Conservation (phyloP, 2,888 invertebrate species). For the Drosophila stalkeri region DNA sequence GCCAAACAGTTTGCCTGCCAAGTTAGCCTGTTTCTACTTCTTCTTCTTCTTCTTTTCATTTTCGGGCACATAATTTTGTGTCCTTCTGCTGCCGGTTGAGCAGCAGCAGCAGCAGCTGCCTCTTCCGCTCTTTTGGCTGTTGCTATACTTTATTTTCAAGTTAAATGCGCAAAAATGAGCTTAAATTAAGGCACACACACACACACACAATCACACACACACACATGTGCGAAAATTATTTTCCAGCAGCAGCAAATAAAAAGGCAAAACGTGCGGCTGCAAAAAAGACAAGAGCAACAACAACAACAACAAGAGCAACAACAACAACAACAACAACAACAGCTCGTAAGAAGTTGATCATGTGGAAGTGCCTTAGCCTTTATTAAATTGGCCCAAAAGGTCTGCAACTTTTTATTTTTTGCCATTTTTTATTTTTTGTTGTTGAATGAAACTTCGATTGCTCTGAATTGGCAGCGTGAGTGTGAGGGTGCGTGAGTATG, state of each 20-base stretch:
- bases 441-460: constrained; percentile 60
- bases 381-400: constrained; percentile 72
- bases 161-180: constrained; percentile 81
- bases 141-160: constrained; percentile 71
- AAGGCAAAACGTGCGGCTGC: constrained; percentile 72
- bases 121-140: constrained; percentile 47
- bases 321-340: constrained; percentile 4
- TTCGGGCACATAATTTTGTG: constrained; percentile 74
- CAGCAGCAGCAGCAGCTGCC: constrained; percentile 72
- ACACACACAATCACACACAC: constrained; percentile 46
- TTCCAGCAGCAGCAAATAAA: constrained; percentile 76
- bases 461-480: constrained; percentile 5
- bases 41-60: constrained; percentile 16
- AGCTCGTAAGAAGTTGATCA: constrained; percentile 34
- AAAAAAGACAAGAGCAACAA: constrained; percentile 40
- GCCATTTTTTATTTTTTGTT: background rate
- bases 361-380: constrained; percentile 57
- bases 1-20: constrained; percentile 13
- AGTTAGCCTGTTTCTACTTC: background rate
- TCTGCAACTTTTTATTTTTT: constrained; percentile 22
- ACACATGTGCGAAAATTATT: constrained; percentile 71
- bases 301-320: background rate
- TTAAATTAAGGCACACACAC: constrained; percentile 76
- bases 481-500: constrained; percentile 16
- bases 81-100: constrained; percentile 69